Evolutionary conservation across 2,113 vertebrate genomes (phyloP).

Genomic region (Thymallus thymallus): DNA sequence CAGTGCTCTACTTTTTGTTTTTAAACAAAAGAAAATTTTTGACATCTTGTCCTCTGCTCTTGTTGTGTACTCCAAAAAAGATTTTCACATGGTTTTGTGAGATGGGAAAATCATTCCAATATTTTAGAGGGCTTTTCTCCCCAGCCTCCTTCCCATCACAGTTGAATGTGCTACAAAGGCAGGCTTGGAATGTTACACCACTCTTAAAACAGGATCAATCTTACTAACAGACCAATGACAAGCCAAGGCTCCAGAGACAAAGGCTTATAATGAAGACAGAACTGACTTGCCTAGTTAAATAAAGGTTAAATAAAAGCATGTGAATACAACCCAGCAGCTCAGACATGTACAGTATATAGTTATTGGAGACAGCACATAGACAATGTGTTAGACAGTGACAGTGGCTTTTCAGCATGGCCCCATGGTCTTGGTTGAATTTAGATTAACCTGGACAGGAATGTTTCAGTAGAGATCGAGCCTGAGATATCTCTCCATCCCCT

Average conservation of each 20-base stretch:
- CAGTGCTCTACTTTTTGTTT: slow-evolving; percentile 17
- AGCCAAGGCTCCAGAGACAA: slow-evolving; percentile 2
- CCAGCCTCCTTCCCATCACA: slow-evolving; percentile 5
- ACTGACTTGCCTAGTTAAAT: too few species aligned
- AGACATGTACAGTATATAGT: background rate
- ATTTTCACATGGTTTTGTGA: slow-evolving; percentile 31
- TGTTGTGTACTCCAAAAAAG: slow-evolving; percentile 16
- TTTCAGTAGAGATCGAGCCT: too few species aligned
- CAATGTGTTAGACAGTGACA: too few species aligned
- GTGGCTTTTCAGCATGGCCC: too few species aligned
- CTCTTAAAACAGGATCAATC: slow-evolving; percentile 26
- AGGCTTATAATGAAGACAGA: slow-evolving; percentile 4
- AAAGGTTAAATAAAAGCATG: too few species aligned
- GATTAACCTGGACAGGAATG: too few species aligned
- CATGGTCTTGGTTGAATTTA: too few species aligned
- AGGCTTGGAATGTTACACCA: slow-evolving; percentile 24
- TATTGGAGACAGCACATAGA: too few species aligned
- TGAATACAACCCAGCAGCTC: background rate
- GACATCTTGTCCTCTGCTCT: slow-evolving; percentile 32
- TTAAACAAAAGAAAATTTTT: slow-evolving; percentile 30
- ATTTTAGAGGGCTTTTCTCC: slow-evolving; percentile 17
- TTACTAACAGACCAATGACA: background rate
- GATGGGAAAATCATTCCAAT: slow-evolving; percentile 15
- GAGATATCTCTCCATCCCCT: too few species aligned
- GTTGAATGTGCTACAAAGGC: slow-evolving; percentile 25